Conservation (phyloP, 2,113 vertebrate species). For the Gallinago media region DNA sequence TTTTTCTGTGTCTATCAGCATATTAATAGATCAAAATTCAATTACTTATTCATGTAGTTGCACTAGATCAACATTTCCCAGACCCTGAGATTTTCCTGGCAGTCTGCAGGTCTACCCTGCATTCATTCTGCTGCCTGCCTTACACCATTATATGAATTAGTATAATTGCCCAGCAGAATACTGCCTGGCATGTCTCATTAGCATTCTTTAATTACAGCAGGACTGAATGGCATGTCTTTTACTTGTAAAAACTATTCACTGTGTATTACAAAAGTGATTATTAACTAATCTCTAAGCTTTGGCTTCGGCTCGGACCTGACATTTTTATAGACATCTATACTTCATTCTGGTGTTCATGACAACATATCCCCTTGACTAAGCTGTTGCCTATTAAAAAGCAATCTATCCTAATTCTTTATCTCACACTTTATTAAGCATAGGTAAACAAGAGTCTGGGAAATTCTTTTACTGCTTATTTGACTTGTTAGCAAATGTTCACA, state of each 20-base stretch:
- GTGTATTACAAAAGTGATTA: not conserved
- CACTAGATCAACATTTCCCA: slow-evolving; percentile 24
- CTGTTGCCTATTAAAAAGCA: not conserved
- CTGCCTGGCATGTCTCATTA: slow-evolving; percentile 4
- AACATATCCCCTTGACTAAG: slow-evolving; percentile 8
- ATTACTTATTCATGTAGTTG: not conserved
- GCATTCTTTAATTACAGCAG: slow-evolving; percentile 16
- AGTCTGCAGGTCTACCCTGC: not conserved
- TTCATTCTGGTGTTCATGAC: slow-evolving; percentile 41
- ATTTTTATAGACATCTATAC: not conserved
- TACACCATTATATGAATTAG: not conserved
- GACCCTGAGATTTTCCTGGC: not conserved
- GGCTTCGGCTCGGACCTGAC: not conserved
- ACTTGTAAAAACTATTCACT: slow-evolving; percentile 20
- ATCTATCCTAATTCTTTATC: not conserved
- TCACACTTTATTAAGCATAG: not conserved
- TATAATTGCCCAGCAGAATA: not conserved
- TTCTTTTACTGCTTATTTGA: not conserved
- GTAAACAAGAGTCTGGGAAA: slow-evolving; percentile 10
- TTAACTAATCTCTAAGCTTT: slow-evolving; percentile 1
- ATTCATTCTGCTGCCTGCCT: not conserved
- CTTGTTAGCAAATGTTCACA: not conserved
- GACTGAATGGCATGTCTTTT: not conserved
- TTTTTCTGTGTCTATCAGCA: not conserved
- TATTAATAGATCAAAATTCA: not conserved